Evolutionary conservation across 2,888 invertebrate genomes (phyloP).

Genomic region (Oligia fasciuncula): DNA sequence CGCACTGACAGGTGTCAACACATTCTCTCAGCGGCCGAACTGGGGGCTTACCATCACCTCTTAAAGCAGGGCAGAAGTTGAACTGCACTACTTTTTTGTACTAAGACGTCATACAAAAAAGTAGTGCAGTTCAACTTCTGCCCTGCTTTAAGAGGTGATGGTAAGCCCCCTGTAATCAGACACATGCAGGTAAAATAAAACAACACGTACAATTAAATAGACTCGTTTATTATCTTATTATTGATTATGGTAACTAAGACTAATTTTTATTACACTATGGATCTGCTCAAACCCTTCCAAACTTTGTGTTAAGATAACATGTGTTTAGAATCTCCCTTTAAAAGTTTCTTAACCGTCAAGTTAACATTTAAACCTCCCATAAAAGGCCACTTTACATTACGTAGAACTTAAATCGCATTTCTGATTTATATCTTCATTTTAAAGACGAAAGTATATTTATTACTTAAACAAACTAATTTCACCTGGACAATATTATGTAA

Average conservation of each 20-base stretch:
- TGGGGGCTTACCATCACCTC: too few relatives aligned
- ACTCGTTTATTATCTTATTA: conserved; percentile 78
- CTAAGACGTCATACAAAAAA: too few relatives aligned
- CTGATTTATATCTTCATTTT: background rate
- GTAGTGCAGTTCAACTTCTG: too few relatives aligned
- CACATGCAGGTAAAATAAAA: conserved; percentile 57
- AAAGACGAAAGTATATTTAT: background rate
- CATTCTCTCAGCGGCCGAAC: too few relatives aligned
- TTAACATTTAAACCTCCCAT: conserved; percentile 45
- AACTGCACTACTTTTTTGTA: too few relatives aligned
- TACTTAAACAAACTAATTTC: background rate
- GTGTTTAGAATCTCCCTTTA: conserved; percentile 53
- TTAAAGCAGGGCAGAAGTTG: too few relatives aligned
- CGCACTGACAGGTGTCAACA: background rate
- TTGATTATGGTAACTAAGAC: conserved; percentile 78
- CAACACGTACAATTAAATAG: conserved; percentile 53
- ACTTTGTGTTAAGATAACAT: conserved; percentile 58
- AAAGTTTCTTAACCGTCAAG: conserved; percentile 40
- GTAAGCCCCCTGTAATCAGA: background rate
- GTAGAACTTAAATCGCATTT: conserved; percentile 4
- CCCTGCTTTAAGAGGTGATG: too few relatives aligned
- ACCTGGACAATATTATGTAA: background rate
- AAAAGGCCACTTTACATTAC: conserved; percentile 53
- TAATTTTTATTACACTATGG: conserved; percentile 73
- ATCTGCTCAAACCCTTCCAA: conserved; percentile 50